Evolutionary conservation across 2,888 invertebrate genomes (phyloP).

Genomic region (Latheticus oryzae): DNA sequence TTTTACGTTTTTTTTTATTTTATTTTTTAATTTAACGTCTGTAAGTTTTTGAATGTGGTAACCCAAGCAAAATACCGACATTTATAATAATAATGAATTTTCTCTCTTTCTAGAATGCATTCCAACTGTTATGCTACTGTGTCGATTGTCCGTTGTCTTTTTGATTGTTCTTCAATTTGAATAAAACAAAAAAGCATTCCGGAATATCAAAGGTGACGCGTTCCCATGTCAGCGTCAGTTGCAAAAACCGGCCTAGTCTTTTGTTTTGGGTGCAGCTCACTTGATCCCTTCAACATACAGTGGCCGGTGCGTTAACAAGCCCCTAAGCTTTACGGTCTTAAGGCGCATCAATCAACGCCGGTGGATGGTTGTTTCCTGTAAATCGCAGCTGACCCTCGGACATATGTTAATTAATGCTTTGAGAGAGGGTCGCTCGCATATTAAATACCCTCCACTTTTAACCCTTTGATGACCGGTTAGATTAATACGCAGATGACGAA

Average conservation of each 20-base stretch:
- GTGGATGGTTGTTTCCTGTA: slow-evolving; percentile 49
- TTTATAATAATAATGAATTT: too few species aligned
- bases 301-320: slow-evolving; percentile 50
- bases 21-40: too few species aligned
- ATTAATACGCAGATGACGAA: slow-evolving; percentile 31
- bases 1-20: too few species aligned
- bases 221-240: slow-evolving; percentile 46
- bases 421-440: slow-evolving; percentile 50
- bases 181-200: slow-evolving; percentile 42
- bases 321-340: slow-evolving; percentile 52
- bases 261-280: slow-evolving; percentile 59
- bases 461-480: slow-evolving; percentile 40
- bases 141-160: slow-evolving; percentile 32
- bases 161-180: slow-evolving; percentile 40
- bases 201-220: slow-evolving; percentile 41
- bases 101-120: too few species aligned
- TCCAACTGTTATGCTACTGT: slow-evolving; percentile 2
- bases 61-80: too few species aligned
- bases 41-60: too few species aligned
- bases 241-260: slow-evolving; percentile 59
- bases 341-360: slow-evolving; percentile 53
- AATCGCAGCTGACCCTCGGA: slow-evolving; percentile 51
- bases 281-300: slow-evolving; percentile 55
- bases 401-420: slow-evolving; percentile 52
- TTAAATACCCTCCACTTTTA: slow-evolving; percentile 52